These are phyloP conservation scores for Rhabdophis nuchalis DNA, from an alignment of 2,797 vertebrate species.

Conservation along the genomic window DNA sequence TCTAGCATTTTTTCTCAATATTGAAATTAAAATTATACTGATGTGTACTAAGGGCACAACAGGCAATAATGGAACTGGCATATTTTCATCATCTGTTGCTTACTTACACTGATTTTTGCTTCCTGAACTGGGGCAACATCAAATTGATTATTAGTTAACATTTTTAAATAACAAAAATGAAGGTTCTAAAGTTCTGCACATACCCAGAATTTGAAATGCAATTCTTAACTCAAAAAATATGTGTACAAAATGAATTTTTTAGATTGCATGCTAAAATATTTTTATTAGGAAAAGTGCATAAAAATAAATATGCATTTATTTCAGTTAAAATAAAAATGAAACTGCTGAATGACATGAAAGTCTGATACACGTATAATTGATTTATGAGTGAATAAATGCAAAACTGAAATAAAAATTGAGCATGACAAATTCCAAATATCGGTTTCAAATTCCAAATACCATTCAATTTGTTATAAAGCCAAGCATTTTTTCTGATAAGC, in stretches of 20 bases:
- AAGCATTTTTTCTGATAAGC: not conserved
- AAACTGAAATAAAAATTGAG: not conserved
- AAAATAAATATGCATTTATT: not conserved
- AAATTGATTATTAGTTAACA: not conserved
- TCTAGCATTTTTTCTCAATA: not conserved
- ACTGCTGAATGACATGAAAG: not conserved
- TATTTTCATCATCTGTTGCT: not conserved
- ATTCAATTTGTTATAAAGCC: not conserved
- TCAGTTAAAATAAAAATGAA: not conserved
- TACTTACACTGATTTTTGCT: not conserved
- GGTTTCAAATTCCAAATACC: not conserved
- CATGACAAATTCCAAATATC: not conserved
- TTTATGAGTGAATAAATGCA: not conserved
- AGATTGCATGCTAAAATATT: not conserved
- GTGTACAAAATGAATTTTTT: not conserved
- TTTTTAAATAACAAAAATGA: not conserved
- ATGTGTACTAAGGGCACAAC: not conserved
- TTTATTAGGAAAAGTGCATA: not conserved
- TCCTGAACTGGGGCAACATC: not conserved
- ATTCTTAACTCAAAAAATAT: not conserved
- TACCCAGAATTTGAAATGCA: not conserved
- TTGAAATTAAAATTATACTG: not conserved
- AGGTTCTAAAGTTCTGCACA: not conserved
- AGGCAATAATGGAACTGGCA: not conserved
- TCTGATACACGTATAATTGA: not conserved